Base-by-base conservation (phyloP, 64 coral and sea anemone species). In the Pocillopora verrucosa region DNA sequence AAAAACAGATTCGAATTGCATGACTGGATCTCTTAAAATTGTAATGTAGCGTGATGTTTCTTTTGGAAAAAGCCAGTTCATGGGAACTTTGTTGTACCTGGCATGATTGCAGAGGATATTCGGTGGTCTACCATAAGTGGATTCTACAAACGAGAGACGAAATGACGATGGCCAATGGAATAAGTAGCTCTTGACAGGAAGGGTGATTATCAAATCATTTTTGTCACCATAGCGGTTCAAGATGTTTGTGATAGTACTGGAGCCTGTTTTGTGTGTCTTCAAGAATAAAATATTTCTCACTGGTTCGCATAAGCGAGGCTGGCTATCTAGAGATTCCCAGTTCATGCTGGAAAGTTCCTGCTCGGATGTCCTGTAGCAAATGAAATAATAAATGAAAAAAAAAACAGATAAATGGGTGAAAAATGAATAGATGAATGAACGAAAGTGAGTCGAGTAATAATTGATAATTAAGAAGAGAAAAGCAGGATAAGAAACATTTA, bases 81-180 rank as follows among this genome's bases (percentile, higher is more conserved):
- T 87, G 20, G 90, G 34, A 16, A 10, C 65, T 34, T 80, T 86
- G 61, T 88, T 82, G 70, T 95, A 95, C 5, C 93, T 86, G 20
- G 86, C 93, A 56, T 95, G 93, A 79, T 92, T 95, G 64, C 85
- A 88, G 13, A 95, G 86, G 38, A 95, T 95, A 60, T 87, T 91
- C 3, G 93, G 77, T 26, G 78, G 63, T 17, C 59, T 76, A 13
- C 89, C 41, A 51, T 51, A 84, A 38, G 88, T 17, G 12, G 78
- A 76, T 73, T 77, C 59, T 14, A 63, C 72, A 0, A 87, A 83
- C 37, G 75, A 56, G 37, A 78, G 63, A 5, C 62, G 60, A 34
- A 80, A 90, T 34, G 62, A 60, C 9, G 75, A 80, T 72, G 93
- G 93, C 93, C 93, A 95, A 61, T 65, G 51, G 36, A 95, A 87